Evolutionary conservation across 1,140 invertebrate genomes (phyloP), one percentile per base, ranked within the genome.

Genomic region (Copidosoma floridanum): DNA sequence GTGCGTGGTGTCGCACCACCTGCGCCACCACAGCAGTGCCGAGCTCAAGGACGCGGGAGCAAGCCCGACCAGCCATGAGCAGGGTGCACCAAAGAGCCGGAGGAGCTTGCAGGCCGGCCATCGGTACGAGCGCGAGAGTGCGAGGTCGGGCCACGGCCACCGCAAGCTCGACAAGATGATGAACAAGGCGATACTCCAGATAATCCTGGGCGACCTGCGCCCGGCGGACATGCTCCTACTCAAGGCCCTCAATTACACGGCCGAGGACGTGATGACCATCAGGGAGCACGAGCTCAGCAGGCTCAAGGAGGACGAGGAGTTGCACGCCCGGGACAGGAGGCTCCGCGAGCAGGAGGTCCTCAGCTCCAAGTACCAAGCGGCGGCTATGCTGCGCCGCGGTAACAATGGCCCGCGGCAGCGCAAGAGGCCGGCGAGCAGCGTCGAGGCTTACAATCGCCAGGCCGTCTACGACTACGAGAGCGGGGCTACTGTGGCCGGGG

Each of bases 231-330:
- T 77, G 66, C 51, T 71, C 3, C 54, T 80, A 20, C 38, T 80
- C 24, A 78, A 77, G 37, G 78, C 75, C 24, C 56, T 80, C 5
- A 80, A 80, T 52, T 80, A 79, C 63, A 79, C 66, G 11, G 55
- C 71, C 2, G 69, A 75, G 20, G 70, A 79, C 35, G 69, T 81
- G 0, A 61, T 73, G 40, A 70, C 70, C n/a, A 77, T 81, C n/a
- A 61, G 77, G 1, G 69, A 79, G 23, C 66, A 69, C 1, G 74
- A 81, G 44, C n/a, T 77, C 1, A 60, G 11, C 0, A 72, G 70
- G 23, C 70, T 71, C 47, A 71, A 65, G 23, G 51, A 71, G 8
- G 69, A 74, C 12, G 62, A 72, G 10, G 63, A 59, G 2, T 26
- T 27, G 0, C 29, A 61, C 1, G 60, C 65, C 12, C 51, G 67